Evolutionary conservation across 2,113 vertebrate species (phyloP), one percentile per base, ranked within the genome.

Genomic region (Puffinus mauretanicus): DNA sequence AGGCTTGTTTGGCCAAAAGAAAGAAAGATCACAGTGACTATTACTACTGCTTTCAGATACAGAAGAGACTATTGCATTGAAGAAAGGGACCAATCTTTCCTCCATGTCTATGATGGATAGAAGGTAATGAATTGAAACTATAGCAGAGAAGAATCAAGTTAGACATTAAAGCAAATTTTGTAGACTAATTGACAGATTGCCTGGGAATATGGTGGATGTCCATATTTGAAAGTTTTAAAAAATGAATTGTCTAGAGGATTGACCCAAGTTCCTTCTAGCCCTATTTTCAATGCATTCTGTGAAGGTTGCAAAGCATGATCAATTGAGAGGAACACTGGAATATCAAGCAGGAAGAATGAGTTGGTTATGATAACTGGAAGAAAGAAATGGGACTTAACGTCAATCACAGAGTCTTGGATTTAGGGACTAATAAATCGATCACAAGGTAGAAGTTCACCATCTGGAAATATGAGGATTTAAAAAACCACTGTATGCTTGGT

Each of bases 261-360:
- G n/a, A 69, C 7, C 6, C 10, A 77, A 44, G 62, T 73, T 90
- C 14, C 24, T 72, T 69, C 32, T 64, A 46, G 24, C 3, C 11
- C 17, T 64, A 13, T 30, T 78, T 78, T 86, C 6, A 40, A 5
- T 19, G 36, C 11, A 36, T 44, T 77, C 16, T 65, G 6, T 47
- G 60, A 79, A 51, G 11, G 7, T 1, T 81, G 17, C 77, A 9
- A 84, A 73, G 29, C 13, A 24, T 8, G 0, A 0, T 57, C 42
- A 70, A 4, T n/a, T 52, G 26, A 77, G 18, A 60, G 16, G 29
- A 93, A 80, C 9, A 18, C 4, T 70, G 25, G 19, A 72, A 32
- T 77, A 76, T 52, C 34, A 91, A 62, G 21, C 13, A 70, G 30
- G 44, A 94, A 75, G 34, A 93, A 44, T 40, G 15, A 75, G 11